These are phyloP conservation scores for Uropetala carovei DNA, from an alignment of 2,888 invertebrate genomes.

Conservation along the genomic window DNA sequence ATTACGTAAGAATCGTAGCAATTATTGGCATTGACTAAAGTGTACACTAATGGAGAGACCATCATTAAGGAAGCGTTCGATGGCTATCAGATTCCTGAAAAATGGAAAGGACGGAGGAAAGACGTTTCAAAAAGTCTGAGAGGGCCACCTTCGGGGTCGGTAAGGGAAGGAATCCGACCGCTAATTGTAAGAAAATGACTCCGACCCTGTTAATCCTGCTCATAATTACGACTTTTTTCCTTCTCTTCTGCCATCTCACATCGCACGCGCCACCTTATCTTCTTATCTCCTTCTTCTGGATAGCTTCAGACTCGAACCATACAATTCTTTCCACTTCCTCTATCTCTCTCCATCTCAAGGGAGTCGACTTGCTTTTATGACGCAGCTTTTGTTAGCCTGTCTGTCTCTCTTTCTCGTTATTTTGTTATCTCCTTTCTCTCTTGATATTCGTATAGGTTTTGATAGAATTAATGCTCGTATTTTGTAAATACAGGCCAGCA, in stretches of 20 bases:
- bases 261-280: neutral
- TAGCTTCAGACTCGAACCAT: neutral
- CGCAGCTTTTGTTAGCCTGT: too few species aligned
- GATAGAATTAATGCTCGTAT: too few species aligned
- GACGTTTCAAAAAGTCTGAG: neutral
- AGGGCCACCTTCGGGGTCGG: neutral
- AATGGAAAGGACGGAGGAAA: conserved; percentile 22
- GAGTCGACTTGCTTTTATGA: neutral
- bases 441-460: too few species aligned
- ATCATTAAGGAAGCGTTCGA: conserved; percentile 30
- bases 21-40: neutral
- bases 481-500: too few species aligned
- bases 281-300: neutral
- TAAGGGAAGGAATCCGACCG: conserved; percentile 4
- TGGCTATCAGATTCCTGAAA: conserved; percentile 45
- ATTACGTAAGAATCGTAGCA: too few species aligned
- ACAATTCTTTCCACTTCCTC: neutral
- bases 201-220: neutral
- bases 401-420: too few species aligned
- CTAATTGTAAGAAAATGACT: conserved; percentile 44
- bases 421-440: too few species aligned
- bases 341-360: neutral
- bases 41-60: neutral
- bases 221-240: neutral
- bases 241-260: neutral